Percentiles rank a stretch among this genome's conserved stretches.
These are phyloP conservation scores for Esox lucius DNA, from an alignment of 2,797 vertebrate genomes.

Conservation along the genomic window DNA sequence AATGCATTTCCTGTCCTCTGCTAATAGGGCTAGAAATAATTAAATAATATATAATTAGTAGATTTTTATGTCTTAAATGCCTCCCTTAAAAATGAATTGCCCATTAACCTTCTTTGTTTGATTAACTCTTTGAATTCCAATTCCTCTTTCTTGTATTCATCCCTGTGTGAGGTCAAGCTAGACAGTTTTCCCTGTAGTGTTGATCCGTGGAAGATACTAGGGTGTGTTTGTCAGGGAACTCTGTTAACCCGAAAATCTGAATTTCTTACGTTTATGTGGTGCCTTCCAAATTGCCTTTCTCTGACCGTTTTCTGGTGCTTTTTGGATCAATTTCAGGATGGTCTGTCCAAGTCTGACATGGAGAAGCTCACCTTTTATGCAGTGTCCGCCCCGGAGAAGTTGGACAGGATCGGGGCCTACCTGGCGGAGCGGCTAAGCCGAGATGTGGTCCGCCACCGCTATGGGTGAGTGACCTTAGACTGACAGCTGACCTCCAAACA, in stretches of 20 bases:
- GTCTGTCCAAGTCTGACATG: constrained; percentile 85
- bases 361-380: constrained; percentile 86
- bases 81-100: not conserved
- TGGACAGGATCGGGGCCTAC: constrained; percentile 83
- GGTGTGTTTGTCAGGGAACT: not conserved
- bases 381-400: constrained; percentile 82
- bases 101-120: not conserved
- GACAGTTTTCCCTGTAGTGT: not conserved
- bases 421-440: constrained; percentile 81
- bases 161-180: not conserved
- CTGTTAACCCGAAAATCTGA: not conserved
- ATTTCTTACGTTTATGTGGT: not conserved
- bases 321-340: constrained; percentile 66
- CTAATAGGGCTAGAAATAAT: not conserved
- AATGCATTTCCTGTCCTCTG: not conserved
- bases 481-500: not conserved
- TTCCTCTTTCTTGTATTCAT: not conserved
- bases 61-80: not conserved
- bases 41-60: not conserved
- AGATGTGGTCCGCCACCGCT: constrained; percentile 81
- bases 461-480: constrained; percentile 63
- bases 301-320: no score
- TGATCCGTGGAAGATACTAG: no score
- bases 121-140: not conserved
- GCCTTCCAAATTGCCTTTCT: constrained; percentile 8